phyloP scores from a whole-genome alignment of 2,113 vertebrate species.

The Cricetomys ansorgei region DNA sequence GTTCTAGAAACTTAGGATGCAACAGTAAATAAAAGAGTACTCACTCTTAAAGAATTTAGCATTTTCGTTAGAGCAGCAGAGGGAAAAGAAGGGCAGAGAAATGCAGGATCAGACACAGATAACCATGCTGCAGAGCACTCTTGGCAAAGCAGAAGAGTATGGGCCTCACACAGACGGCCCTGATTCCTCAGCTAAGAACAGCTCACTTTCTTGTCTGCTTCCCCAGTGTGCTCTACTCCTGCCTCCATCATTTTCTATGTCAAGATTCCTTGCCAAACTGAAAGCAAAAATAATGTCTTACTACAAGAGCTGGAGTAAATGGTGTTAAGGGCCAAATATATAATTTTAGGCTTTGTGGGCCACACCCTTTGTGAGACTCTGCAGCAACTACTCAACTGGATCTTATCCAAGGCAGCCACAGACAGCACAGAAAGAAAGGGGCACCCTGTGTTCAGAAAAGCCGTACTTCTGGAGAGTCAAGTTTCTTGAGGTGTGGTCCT shows the following conservation, averaged over 20 bases:
- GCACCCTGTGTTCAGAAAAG: not conserved
- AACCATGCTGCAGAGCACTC: not conserved
- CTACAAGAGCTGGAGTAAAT: not conserved
- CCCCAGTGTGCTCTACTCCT: not conserved
- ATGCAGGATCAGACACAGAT: not conserved
- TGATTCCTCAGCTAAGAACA: not conserved
- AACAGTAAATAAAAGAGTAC: not conserved
- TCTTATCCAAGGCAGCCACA: not conserved
- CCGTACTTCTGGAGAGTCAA: not conserved
- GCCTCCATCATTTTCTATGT: not conserved
- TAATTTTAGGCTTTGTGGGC: not conserved
- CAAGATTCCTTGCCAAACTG: not conserved
- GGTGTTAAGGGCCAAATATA: not conserved
- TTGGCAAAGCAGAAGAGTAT: not conserved
- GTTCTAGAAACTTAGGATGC: not conserved
- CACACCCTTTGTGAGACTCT: not conserved
- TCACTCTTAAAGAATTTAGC: not conserved
- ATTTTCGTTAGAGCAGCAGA: slow-evolving; percentile 44
- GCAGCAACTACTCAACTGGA: not conserved
- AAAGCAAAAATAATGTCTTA: slow-evolving; percentile 36
- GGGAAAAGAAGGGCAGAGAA: not conserved
- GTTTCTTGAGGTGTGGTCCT: not conserved
- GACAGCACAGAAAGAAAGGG: not conserved
- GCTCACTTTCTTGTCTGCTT: not conserved
- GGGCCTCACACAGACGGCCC: not conserved